These are phyloP conservation scores for Notodonta dromedarius DNA, from an alignment of 2,888 invertebrate species.

Conservation along the genomic window DNA sequence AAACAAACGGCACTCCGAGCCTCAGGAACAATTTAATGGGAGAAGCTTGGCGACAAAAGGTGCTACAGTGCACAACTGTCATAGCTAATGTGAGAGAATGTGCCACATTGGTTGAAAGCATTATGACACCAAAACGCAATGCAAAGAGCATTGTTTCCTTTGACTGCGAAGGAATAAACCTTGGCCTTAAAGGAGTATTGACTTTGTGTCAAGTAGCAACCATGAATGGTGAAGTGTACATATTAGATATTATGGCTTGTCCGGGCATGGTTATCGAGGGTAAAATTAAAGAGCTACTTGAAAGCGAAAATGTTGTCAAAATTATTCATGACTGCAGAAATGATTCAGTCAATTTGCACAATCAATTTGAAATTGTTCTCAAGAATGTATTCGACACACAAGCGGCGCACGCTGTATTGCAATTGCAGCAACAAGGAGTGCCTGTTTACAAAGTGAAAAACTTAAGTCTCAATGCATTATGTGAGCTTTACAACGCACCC, in stretches of 20 bases:
- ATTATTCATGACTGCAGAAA: conserved; percentile 97
- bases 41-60: conserved; percentile 92
- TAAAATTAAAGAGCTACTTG: conserved; percentile 91
- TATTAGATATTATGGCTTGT: conserved; percentile 94
- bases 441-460: conserved; percentile 98
- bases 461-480: conserved; percentile 95
- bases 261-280: conserved; percentile 91
- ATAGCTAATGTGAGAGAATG: conserved; percentile 92
- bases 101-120: conserved; percentile 89
- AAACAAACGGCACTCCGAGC: conserved; percentile 72
- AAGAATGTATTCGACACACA: conserved; percentile 96
- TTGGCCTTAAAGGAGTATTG: conserved; percentile 94
- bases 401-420: conserved; percentile 95
- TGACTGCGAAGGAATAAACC: conserved; percentile 97
- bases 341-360: conserved; percentile 94
- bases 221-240: conserved; percentile 91
- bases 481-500: conserved; percentile 94
- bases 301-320: conserved; percentile 92
- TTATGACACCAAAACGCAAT: conserved; percentile 84
- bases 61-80: conserved; percentile 92
- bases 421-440: conserved; percentile 94
- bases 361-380: conserved; percentile 93
- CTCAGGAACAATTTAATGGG: conserved; percentile 81
- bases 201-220: conserved; percentile 95
- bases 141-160: conserved; percentile 89